Conservation (phyloP, 2,113 vertebrate genomes). For the cattle (Bos taurus) region DNA sequence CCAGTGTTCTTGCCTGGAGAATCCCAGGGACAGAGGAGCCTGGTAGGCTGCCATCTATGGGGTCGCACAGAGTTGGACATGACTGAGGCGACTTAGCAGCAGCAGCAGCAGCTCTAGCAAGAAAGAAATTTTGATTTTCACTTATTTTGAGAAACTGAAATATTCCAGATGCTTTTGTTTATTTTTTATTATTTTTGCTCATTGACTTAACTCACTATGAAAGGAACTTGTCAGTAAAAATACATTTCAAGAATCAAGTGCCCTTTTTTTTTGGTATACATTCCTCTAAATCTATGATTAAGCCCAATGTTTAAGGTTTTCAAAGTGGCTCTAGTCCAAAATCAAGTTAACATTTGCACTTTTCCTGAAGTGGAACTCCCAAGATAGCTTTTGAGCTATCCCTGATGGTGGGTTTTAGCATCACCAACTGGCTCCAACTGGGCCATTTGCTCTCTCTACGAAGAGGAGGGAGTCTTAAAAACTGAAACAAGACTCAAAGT, state of each 20-base stretch:
- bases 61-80: accelerated
- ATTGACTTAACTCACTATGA: neutral
- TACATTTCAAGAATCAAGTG: neutral
- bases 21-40: neutral
- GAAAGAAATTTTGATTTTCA: neutral
- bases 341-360: conserved; percentile 50
- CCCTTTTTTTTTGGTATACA: neutral
- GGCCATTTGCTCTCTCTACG: neutral
- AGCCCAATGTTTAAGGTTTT: conserved; percentile 19
- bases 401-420: neutral
- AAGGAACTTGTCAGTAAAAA: neutral
- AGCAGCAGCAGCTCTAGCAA: neutral
- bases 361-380: neutral
- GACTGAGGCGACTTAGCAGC: neutral
- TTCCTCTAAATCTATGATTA: conserved; percentile 5
- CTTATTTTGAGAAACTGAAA: neutral
- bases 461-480: neutral
- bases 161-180: neutral
- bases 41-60: neutral
- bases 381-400: conserved; percentile 19
- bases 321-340: conserved; percentile 34
- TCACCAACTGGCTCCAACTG: neutral
- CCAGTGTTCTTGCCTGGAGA: neutral
- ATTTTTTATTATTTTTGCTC: neutral
- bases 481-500: neutral